These are phyloP conservation scores for Stercorarius parasiticus DNA, from an alignment of 2,113 vertebrate species.

Conservation along the genomic window DNA sequence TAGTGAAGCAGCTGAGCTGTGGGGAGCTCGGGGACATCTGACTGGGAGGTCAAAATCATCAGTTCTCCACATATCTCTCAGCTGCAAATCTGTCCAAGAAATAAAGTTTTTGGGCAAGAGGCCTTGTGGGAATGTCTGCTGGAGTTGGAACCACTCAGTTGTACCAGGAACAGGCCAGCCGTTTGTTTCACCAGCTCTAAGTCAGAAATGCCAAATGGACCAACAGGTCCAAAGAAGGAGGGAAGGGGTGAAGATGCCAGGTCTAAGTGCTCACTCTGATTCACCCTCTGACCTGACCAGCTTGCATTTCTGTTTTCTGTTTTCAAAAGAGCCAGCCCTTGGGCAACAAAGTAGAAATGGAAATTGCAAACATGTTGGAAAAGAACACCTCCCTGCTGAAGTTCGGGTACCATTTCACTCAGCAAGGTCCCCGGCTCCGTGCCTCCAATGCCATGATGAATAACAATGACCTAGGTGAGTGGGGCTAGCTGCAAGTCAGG, in stretches of 20 bases:
- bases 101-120: not conserved
- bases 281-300: not conserved
- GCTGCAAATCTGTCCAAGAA: not conserved
- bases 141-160: not conserved
- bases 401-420: conserved; percentile 97
- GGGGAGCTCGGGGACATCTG: not conserved
- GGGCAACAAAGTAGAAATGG: conserved; percentile 99
- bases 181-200: not conserved
- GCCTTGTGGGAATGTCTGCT: not conserved
- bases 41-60: not conserved
- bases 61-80: not conserved
- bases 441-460: conserved; percentile 97
- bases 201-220: not conserved
- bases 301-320: not conserved
- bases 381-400: conserved; percentile 91
- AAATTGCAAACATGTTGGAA: conserved; percentile 95
- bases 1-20: not conserved
- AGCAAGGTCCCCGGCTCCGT: conserved; percentile 93
- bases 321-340: conserved; percentile 89
- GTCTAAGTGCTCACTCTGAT: not conserved
- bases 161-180: not conserved
- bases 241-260: not conserved
- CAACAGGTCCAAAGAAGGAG: not conserved
- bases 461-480: conserved; percentile 97
- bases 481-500: not conserved